These are phyloP conservation scores for Eulimnadia texana DNA, from an alignment of 1,140 invertebrate species.

Conservation along the genomic window DNA sequence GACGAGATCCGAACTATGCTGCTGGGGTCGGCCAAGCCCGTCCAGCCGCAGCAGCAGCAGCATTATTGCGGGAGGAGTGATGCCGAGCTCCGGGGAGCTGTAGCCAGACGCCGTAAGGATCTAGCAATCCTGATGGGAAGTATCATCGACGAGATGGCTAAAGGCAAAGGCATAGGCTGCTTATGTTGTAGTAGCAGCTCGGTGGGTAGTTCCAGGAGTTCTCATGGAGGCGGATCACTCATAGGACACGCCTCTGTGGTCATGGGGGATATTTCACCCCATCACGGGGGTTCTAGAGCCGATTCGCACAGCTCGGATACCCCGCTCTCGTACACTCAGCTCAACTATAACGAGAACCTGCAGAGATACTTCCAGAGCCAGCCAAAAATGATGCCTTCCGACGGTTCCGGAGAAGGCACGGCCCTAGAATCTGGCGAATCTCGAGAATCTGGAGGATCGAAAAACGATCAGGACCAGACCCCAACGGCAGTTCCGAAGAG, in stretches of 20 bases:
- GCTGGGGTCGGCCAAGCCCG: slow-evolving; percentile 18
- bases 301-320: slow-evolving; percentile 61
- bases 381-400: slow-evolving; percentile 41
- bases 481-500: slow-evolving; percentile 15
- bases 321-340: slow-evolving; percentile 65
- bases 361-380: slow-evolving; percentile 61
- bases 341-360: slow-evolving; percentile 76
- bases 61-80: slow-evolving; percentile 1
- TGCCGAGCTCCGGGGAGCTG: slow-evolving; percentile 4
- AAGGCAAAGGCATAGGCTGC: slow-evolving; percentile 18
- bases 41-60: background rate
- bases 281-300: slow-evolving; percentile 58
- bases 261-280: slow-evolving; percentile 69
- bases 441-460: slow-evolving; percentile 17
- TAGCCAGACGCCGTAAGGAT: slow-evolving; percentile 40
- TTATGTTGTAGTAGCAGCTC: slow-evolving; percentile 17
- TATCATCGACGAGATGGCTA: slow-evolving; percentile 45
- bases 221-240: slow-evolving; percentile 25
- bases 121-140: slow-evolving; percentile 57
- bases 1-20: slow-evolving; percentile 52
- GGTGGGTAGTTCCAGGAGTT: background rate
- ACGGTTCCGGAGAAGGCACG: slow-evolving; percentile 22
- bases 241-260: slow-evolving; percentile 65
- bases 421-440: slow-evolving; percentile 18
- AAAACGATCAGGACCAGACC: slow-evolving; percentile 23